These are phyloP conservation scores for Anadara kagoshimensis DNA, from an alignment of 1,140 invertebrate genomes.

Conservation along the genomic window DNA sequence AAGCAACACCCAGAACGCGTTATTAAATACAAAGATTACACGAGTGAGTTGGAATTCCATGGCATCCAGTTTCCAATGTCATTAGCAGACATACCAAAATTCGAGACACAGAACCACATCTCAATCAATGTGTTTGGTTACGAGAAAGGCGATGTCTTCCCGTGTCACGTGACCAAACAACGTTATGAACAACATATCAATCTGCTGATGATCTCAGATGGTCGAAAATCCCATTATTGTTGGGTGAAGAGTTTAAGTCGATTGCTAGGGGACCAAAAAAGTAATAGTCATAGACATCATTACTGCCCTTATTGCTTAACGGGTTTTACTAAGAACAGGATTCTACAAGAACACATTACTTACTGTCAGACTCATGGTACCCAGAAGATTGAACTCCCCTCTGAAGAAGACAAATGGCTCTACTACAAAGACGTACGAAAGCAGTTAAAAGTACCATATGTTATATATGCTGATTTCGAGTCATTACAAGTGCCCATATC, in stretches of 20 bases:
- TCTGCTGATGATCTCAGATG: slow-evolving; percentile 35
- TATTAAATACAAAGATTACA: too few relatives aligned
- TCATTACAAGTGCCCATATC: slow-evolving; percentile 1
- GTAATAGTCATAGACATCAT: not conserved
- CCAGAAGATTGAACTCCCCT: too few relatives aligned
- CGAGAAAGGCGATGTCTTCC: slow-evolving; percentile 23
- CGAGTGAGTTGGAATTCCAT: too few relatives aligned
- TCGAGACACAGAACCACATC: slow-evolving; percentile 35
- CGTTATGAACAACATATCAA: too few relatives aligned
- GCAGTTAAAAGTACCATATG: too few relatives aligned
- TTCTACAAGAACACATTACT: too few relatives aligned
- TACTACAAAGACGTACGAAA: too few relatives aligned
- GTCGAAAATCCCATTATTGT: slow-evolving; percentile 24
- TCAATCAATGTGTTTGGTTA: slow-evolving; percentile 33
- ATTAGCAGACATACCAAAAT: slow-evolving; percentile 27
- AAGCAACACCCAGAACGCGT: too few relatives aligned
- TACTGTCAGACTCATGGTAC: too few relatives aligned
- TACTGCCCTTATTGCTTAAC: too few relatives aligned
- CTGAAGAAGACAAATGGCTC: too few relatives aligned
- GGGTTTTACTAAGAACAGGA: too few relatives aligned
- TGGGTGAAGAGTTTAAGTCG: slow-evolving; percentile 24
- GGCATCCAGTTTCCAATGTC: slow-evolving; percentile 27
- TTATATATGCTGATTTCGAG: slow-evolving; percentile 24
- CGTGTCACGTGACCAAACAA: slow-evolving; percentile 14
- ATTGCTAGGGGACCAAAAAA: not conserved